Base-by-base conservation (phyloP, 2,113 vertebrate genomes). In the Chelonoidis abingdonii region DNA sequence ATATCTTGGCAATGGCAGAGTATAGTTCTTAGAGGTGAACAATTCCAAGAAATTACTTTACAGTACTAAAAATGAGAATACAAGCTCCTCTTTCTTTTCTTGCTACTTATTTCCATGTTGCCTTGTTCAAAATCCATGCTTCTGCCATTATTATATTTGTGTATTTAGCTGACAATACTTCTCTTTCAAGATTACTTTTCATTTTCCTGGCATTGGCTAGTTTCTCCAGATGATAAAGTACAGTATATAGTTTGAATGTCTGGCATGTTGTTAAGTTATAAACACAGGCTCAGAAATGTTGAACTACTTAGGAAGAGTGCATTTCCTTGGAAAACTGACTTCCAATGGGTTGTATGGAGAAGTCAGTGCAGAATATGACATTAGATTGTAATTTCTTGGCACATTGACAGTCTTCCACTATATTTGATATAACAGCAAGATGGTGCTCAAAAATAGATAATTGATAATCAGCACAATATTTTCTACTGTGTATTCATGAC, bases 361-460 rank as follows among this genome's bases (percentile, higher is more conserved):
- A n/a, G 89, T 90, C 83, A 81, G 92, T 91, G 94, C 86, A 53
- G 72, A 44, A 78, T 47, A 29, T 47, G 75, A 78, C 89, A 92
- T 96, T 89, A 87, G 47, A 85, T 88, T 90, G 79, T 92, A 93
- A 69, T 90, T 84, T 83, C 93, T 96, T 94, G 92, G 92, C 72
- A 2, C 0, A 1, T 7, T 80, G 57, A 80, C 50, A 0, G 0
- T 49, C 84, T 88, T 96, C 95, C 89, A 85, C 90, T 89, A 92
- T 49, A 35, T 88, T 89, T 80, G 93, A 80, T 72, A 76, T 31
- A 89, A 5, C 22, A 65, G 49, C 52, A 22, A 25, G 31, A 69
- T 69, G 76, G 85, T 56, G 80, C 57, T 83, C 78, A 80, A 84
- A 10, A 59, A 93, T 47, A 88, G 59, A 44, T 5, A 87, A 81